Conservation (phyloP, 2,113 vertebrate genomes). For the Thryonomys swinderianus region DNA sequence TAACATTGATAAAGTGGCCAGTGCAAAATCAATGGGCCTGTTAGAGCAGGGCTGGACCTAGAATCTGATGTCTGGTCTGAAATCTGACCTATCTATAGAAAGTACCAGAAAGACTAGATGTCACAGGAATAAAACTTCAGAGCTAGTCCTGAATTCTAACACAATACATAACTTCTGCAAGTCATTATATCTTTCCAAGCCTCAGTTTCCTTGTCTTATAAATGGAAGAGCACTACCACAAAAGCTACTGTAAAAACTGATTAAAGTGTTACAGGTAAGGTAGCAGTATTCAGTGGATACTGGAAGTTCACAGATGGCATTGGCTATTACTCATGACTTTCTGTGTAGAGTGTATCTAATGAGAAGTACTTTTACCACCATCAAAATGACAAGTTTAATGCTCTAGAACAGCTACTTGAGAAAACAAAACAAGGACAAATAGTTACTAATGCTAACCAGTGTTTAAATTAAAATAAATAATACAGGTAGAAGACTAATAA, state of each 20-base stretch:
- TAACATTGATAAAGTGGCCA: not conserved
- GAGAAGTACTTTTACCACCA: not conserved
- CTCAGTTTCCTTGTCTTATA: slow-evolving; percentile 37
- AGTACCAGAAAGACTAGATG: not conserved
- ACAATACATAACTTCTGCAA: not conserved
- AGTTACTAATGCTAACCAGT: not conserved
- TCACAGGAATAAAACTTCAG: not conserved
- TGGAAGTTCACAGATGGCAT: not conserved
- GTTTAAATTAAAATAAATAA: not conserved
- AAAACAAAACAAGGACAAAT: not conserved
- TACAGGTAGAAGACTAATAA: not conserved
- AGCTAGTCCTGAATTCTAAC: not conserved
- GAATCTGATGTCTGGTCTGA: not conserved
- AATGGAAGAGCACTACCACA: not conserved
- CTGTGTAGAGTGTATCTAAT: not conserved
- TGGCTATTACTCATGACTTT: not conserved
- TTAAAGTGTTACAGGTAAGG: not conserved
- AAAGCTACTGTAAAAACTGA: not conserved
- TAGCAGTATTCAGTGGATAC: not conserved
- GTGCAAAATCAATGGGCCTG: not conserved
- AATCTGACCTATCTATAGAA: not conserved
- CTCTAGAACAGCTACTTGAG: not conserved
- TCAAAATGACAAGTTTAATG: not conserved
- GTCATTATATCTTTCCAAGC: not conserved
- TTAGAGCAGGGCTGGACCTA: not conserved